phyloP scores from a whole-genome alignment of 1,140 invertebrate species.

The Zelostemma sp. region DNA sequence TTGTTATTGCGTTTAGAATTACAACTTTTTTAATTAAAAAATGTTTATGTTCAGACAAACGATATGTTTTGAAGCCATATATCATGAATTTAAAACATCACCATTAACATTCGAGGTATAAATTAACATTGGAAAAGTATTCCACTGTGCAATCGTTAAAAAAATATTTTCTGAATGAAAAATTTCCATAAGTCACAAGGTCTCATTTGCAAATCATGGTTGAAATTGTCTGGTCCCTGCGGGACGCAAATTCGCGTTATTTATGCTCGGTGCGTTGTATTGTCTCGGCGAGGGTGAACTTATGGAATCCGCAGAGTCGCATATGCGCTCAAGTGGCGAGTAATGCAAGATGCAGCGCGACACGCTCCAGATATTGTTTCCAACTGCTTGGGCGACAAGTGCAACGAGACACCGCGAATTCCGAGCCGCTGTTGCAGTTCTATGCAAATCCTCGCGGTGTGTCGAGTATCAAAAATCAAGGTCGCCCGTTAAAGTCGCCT shows the following conservation, averaged over 20 bases:
- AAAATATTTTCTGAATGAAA: too few relatives aligned
- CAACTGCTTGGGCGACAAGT: slow-evolving; percentile 50
- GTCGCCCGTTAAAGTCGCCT: not conserved
- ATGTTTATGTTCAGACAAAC: too few relatives aligned
- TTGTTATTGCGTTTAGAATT: too few relatives aligned
- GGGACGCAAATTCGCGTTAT: slow-evolving; percentile 34
- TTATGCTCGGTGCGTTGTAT: slow-evolving; percentile 30
- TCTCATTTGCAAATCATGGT: slow-evolving; percentile 46
- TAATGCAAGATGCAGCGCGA: slow-evolving; percentile 53
- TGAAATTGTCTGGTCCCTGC: slow-evolving; percentile 9
- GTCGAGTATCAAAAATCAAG: slow-evolving; percentile 22
- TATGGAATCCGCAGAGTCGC: slow-evolving; percentile 19
- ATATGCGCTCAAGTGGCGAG: slow-evolving; percentile 38
- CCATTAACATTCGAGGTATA: too few relatives aligned
- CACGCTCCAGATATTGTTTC: slow-evolving; percentile 58
- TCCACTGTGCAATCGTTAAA: too few relatives aligned
- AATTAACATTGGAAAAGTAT: too few relatives aligned
- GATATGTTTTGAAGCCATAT: too few relatives aligned
- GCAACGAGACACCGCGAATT: slow-evolving; percentile 47
- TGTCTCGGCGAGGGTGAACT: not conserved
- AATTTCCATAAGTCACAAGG: slow-evolving; percentile 46
- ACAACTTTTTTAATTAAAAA: too few relatives aligned
- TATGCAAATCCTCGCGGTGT: not conserved
- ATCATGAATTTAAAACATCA: too few relatives aligned
- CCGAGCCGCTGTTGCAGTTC: slow-evolving; percentile 13